These are phyloP conservation scores for Hydropsyche tenuis DNA, from an alignment of 1,140 invertebrate species.

Conservation along the genomic window DNA sequence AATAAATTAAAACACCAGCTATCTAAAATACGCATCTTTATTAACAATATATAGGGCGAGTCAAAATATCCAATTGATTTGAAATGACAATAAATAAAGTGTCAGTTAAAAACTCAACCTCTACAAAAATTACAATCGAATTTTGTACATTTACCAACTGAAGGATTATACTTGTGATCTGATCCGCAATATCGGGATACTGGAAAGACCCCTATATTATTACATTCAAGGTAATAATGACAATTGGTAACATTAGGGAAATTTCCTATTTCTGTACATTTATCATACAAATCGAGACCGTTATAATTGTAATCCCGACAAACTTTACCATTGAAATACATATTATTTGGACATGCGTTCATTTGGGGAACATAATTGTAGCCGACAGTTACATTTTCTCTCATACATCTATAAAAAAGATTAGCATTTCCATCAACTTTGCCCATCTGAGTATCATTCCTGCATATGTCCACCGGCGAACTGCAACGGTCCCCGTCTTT, in stretches of 20 bases:
- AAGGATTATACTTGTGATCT: no score
- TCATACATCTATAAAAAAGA: not conserved
- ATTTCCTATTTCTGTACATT: conserved; percentile 52
- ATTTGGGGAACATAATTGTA: not conserved
- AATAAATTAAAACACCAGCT: no score
- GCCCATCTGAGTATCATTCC: not conserved
- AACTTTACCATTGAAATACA: not conserved
- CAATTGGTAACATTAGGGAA: not conserved
- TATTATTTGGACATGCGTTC: not conserved
- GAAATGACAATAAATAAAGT: no score
- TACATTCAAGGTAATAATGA: no score
- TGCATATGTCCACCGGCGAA: not conserved
- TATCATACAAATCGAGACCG: conserved; percentile 57
- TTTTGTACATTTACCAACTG: no score
- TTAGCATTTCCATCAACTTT: not conserved
- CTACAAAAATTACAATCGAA: no score
- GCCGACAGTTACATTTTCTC: not conserved
- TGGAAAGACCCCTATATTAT: no score
- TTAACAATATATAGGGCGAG: no score
- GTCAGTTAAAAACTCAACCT: no score
- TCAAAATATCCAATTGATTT: no score
- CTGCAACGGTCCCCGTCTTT: not conserved
- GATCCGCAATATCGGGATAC: no score
- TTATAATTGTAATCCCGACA: conserved; percentile 53
- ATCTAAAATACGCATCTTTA: no score